Conservation (phyloP, 1,140 invertebrate species). For the Papilio polytes region DNA sequence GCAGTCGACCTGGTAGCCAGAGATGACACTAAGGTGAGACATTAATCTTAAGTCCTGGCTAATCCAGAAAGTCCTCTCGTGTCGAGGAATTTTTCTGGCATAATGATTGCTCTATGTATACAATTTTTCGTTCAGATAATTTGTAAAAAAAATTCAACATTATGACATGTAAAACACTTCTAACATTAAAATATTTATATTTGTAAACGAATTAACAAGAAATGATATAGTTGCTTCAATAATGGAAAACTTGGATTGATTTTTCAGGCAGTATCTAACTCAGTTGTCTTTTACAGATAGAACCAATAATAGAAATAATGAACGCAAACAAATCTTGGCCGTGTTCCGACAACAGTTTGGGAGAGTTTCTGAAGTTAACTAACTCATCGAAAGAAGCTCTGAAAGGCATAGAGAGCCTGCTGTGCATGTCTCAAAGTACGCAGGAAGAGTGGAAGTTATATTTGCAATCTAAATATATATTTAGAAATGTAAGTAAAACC, state of each 20-base stretch:
- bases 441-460: conserved; percentile 69
- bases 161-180: too few relatives aligned
- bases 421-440: conserved; percentile 63
- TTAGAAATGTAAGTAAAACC: conserved; percentile 58
- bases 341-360: conserved; percentile 60
- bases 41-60: not conserved
- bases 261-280: not conserved
- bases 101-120: too few relatives aligned
- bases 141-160: too few relatives aligned
- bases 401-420: conserved; percentile 58
- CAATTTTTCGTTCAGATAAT: too few relatives aligned
- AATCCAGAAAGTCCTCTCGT: too few relatives aligned
- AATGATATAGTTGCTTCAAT: too few relatives aligned
- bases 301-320: conserved; percentile 62
- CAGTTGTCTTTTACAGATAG: conserved; percentile 58
- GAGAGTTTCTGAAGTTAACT: conserved; percentile 53
- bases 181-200: too few relatives aligned
- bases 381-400: conserved; percentile 53
- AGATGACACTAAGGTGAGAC: conserved; percentile 65
- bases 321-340: conserved; percentile 72
- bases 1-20: conserved; percentile 54
- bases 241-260: too few relatives aligned
- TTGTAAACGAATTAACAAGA: too few relatives aligned
- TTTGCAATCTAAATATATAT: conserved; percentile 55
- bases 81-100: too few relatives aligned